These are phyloP conservation scores for Kryptolebias ocellatus DNA, from an alignment of 2,797 vertebrate species.

Conservation along the genomic window DNA sequence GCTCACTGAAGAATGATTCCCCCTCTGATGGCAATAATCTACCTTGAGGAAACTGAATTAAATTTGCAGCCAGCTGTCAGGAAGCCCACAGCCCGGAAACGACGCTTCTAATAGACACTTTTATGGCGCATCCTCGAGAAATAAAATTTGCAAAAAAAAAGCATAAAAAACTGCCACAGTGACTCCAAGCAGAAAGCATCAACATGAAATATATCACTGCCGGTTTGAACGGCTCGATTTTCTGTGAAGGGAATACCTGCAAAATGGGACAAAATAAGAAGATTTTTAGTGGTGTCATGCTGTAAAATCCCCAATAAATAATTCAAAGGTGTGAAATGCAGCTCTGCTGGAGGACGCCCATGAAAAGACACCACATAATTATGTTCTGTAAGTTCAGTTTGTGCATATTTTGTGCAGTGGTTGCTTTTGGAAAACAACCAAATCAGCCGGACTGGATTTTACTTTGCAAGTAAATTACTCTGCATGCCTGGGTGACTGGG, in stretches of 20 bases:
- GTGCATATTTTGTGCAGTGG: too few species aligned
- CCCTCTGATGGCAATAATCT: constrained; percentile 32
- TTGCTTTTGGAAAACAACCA: too few species aligned
- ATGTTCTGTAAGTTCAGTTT: too few species aligned
- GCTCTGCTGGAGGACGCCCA: background rate
- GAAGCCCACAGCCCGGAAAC: constrained; percentile 32
- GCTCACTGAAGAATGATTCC: constrained; percentile 48
- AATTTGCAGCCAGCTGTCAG: constrained; percentile 44
- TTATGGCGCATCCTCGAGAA: constrained; percentile 9
- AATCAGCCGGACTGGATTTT: background rate
- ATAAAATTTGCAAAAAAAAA: background rate
- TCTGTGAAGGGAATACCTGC: background rate
- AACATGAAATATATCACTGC: too few species aligned
- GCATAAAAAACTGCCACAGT: background rate
- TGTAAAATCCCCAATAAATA: constrained; percentile 18
- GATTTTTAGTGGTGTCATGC: background rate
- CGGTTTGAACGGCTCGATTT: background rate
- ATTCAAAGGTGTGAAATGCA: constrained; percentile 27
- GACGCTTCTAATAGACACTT: constrained; percentile 27
- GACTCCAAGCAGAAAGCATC: background rate
- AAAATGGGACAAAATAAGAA: background rate
- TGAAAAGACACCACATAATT: too few species aligned
- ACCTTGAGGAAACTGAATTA: constrained; percentile 26
- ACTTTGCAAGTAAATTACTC: background rate
- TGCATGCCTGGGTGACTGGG: constrained; percentile 1